A percentile compares a stretch with the other conserved stretches of the same genome.
Conservation (phyloP, 2,113 vertebrate genomes). For the Pachypanchax playfairii region DNA sequence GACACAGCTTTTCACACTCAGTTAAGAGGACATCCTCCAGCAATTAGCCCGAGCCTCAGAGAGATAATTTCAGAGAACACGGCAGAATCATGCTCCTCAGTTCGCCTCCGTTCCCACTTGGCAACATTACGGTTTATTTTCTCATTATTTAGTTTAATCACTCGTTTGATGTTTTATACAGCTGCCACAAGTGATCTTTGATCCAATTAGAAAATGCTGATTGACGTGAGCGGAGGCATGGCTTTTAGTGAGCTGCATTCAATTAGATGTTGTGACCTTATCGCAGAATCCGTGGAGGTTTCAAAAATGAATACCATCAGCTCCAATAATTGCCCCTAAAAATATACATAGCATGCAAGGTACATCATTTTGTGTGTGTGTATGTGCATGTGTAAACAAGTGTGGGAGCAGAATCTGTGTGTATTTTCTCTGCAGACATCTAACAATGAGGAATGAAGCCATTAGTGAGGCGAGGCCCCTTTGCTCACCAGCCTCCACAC, state of each 20-base stretch:
- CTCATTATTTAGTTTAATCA: slow-evolving; percentile 79
- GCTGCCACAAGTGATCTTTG: slow-evolving; percentile 74
- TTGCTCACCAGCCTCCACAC: slow-evolving; percentile 61
- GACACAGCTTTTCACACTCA: slow-evolving; percentile 82
- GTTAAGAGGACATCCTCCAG: slow-evolving; percentile 81
- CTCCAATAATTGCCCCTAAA: slow-evolving; percentile 53
- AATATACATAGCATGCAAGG: slow-evolving; percentile 40
- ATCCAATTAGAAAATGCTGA: slow-evolving; percentile 75
- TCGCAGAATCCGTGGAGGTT: slow-evolving; percentile 62
- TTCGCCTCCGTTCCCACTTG: slow-evolving; percentile 71
- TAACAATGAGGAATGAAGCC: slow-evolving; percentile 74
- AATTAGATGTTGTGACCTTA: slow-evolving; percentile 68
- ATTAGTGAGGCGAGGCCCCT: slow-evolving; percentile 67
- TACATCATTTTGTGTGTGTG: slow-evolving; percentile 6
- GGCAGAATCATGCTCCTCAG: slow-evolving; percentile 65
- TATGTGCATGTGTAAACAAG: slow-evolving; percentile 5
- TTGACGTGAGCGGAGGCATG: slow-evolving; percentile 61
- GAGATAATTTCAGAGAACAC: slow-evolving; percentile 77
- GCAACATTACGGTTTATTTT: slow-evolving; percentile 78
- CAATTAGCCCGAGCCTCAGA: slow-evolving; percentile 76
- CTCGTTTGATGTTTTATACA: slow-evolving; percentile 75
- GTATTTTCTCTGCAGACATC: slow-evolving; percentile 53
- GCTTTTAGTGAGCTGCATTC: slow-evolving; percentile 58
- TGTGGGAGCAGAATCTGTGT: slow-evolving; percentile 26
- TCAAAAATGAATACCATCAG: slow-evolving; percentile 49